These are phyloP conservation scores for Engraulis encrasicolus DNA, from an alignment of 2,113 vertebrate genomes.

Conservation along the genomic window DNA sequence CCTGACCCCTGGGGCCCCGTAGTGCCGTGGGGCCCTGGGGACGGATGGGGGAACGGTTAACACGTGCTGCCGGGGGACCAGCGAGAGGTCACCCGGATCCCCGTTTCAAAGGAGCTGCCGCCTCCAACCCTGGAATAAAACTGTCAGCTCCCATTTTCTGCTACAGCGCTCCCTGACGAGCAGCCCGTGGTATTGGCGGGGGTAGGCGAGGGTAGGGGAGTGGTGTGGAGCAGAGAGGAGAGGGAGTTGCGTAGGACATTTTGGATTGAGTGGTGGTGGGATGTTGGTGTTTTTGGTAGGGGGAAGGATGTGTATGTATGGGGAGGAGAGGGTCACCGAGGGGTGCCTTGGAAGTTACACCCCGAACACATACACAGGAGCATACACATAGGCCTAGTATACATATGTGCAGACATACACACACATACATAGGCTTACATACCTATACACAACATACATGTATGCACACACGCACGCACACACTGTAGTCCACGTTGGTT, in stretches of 20 bases:
- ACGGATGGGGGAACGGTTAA: constrained; percentile 53
- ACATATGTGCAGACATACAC: no score
- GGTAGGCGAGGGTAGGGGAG: constrained; percentile 56
- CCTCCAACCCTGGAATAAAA: constrained; percentile 61
- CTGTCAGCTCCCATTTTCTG: constrained; percentile 76
- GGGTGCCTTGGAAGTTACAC: constrained; percentile 62
- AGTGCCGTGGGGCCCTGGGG: background rate
- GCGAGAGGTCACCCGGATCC: constrained; percentile 71
- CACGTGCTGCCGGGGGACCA: constrained; percentile 58
- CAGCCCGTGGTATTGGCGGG: constrained; percentile 43
- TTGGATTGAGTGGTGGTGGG: no score
- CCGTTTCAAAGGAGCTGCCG: constrained; percentile 72
- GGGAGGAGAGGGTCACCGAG: background rate
- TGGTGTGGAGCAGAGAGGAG: constrained; percentile 34
- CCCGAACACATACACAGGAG: no score
- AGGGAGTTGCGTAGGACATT: no score
- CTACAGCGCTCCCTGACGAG: constrained; percentile 69
- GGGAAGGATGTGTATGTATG: constrained; percentile 37
- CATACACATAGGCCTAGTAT: no score
- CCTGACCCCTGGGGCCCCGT: background rate
- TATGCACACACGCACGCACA: constrained; percentile 42
- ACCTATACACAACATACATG: no score
- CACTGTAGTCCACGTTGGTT: constrained; percentile 47
- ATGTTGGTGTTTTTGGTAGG: background rate
- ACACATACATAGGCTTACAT: no score